Conservation (phyloP, 2,888 invertebrate species). For the Clunio marinus region DNA sequence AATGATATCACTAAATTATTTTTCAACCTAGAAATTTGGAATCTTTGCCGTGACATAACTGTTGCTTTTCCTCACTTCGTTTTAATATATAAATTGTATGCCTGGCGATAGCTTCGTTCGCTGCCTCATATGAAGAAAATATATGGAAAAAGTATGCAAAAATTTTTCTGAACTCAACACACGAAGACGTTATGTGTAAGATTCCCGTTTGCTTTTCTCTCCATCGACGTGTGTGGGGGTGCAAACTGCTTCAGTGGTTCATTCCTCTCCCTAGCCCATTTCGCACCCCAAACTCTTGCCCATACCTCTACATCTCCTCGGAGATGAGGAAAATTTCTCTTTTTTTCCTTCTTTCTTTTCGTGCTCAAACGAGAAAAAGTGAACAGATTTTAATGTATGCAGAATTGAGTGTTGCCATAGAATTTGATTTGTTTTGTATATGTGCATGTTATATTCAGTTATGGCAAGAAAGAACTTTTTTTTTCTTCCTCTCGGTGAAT, state of each 20-base stretch:
- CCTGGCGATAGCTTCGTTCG: neutral
- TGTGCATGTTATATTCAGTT: no score
- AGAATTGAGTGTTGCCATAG: slow-evolving; percentile 20
- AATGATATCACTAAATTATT: neutral
- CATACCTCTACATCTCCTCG: no score
- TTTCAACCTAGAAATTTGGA: neutral
- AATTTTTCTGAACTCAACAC: neutral
- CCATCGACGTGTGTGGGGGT: slow-evolving; percentile 4
- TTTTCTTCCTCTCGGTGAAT: neutral
- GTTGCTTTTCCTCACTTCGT: neutral
- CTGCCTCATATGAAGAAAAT: slow-evolving; percentile 12
- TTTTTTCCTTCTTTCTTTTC: neutral
- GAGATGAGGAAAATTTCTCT: slow-evolving; percentile 8
- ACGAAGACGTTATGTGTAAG: neutral
- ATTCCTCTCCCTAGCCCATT: neutral
- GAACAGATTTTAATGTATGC: slow-evolving; percentile 34
- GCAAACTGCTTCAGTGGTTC: neutral
- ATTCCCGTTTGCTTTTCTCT: neutral
- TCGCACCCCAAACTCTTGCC: slow-evolving; percentile 3
- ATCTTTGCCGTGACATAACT: neutral
- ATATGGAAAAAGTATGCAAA: slow-evolving; percentile 18
- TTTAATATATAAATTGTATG: slow-evolving; percentile 10
- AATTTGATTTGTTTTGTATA: neutral
- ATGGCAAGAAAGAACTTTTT: neutral
- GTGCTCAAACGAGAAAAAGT: slow-evolving; percentile 26